Percentiles rank a stretch among this genome's conserved stretches.
Evolutionary conservation across 2,797 vertebrate genomes (phyloP).

Genomic region (Malacoctenus gilli): DNA sequence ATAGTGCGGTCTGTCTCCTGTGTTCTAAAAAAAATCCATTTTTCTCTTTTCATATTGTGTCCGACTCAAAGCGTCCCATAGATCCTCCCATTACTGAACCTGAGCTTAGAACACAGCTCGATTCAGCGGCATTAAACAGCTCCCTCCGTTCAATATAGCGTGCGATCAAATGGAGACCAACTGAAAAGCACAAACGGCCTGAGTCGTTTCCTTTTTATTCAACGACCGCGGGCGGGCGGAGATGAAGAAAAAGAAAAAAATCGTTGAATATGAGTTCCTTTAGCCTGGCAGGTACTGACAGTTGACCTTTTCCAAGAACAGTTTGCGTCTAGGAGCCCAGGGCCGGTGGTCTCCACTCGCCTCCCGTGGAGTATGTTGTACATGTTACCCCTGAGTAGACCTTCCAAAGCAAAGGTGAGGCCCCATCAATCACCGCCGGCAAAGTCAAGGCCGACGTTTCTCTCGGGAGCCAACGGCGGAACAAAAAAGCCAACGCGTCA

Average conservation of each 20-base stretch:
- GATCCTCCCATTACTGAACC: neutral
- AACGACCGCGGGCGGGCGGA: constrained; percentile 7
- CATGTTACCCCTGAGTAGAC: constrained; percentile 61
- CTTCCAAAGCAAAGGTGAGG: constrained; percentile 64
- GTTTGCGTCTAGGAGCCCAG: constrained; percentile 33
- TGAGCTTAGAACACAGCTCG: neutral
- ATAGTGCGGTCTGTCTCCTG: too few relatives aligned
- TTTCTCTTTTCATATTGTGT: too few relatives aligned
- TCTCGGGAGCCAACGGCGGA: constrained; percentile 64
- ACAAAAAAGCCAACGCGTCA: constrained; percentile 52
- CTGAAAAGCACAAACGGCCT: neutral
- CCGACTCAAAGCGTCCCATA: neutral
- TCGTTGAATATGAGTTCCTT: constrained; percentile 40
- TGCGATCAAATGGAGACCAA: constrained; percentile 1
- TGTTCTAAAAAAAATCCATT: too few relatives aligned
- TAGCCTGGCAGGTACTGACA: constrained; percentile 50
- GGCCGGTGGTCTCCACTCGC: constrained; percentile 42
- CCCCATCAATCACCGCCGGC: constrained; percentile 68
- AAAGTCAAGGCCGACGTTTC: constrained; percentile 65
- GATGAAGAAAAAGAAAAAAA: too few relatives aligned
- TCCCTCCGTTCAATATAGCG: neutral
- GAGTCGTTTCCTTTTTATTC: constrained; percentile 9
- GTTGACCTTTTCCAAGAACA: constrained; percentile 66
- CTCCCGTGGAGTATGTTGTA: constrained; percentile 60
- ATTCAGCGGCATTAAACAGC: neutral